Evolutionary conservation across 2,888 invertebrate species (phyloP).

Genomic region (Epinotia bilunana): DNA sequence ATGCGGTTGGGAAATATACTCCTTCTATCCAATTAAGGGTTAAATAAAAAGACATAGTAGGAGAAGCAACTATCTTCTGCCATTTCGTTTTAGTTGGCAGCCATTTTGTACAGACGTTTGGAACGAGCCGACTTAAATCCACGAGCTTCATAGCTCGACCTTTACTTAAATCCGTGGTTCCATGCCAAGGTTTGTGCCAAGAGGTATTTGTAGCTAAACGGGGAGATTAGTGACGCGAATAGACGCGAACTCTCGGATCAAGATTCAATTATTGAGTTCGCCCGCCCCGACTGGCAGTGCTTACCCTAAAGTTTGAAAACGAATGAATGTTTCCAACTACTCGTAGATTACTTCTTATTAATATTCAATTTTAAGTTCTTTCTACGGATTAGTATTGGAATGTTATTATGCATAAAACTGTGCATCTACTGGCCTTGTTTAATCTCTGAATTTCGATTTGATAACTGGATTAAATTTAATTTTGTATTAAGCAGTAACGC

Average conservation of each 20-base stretch:
- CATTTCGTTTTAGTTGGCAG: conserved; percentile 7
- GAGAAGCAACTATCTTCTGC: neutral
- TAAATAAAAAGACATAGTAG: no score
- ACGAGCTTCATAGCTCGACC: conserved; percentile 15
- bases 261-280: conserved; percentile 42
- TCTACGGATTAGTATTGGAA: neutral
- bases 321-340: conserved; percentile 6
- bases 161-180: conserved; percentile 24
- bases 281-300: conserved; percentile 10
- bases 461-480: no score
- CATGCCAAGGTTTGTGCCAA: conserved; percentile 31
- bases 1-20: no score
- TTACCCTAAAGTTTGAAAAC: conserved; percentile 25
- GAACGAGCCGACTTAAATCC: neutral
- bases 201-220: conserved; percentile 31
- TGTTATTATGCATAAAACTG: neutral
- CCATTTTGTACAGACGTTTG: conserved; percentile 16
- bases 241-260: conserved; percentile 33
- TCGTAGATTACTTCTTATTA: neutral
- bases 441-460: no score
- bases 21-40: no score
- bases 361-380: conserved; percentile 5
- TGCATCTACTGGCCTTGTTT: neutral
- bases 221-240: conserved; percentile 38
- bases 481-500: no score